A percentile compares a stretch with the other conserved stretches of the same genome.
These are phyloP conservation scores for Empis livida DNA, from an alignment of 2,888 invertebrate species.

Conservation along the genomic window DNA sequence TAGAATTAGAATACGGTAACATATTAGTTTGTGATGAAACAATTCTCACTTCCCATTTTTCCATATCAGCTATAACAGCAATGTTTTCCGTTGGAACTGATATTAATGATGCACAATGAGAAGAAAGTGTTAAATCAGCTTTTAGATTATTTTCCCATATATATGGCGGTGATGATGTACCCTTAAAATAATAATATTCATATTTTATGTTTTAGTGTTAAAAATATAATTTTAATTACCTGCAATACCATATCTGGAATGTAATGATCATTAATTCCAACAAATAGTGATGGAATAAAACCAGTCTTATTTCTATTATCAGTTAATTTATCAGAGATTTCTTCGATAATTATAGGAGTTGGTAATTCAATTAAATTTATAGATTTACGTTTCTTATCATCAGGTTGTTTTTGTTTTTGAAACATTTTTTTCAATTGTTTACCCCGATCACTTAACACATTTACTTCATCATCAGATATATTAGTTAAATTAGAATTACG, in stretches of 20 bases:
- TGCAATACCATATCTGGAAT: constrained; percentile 66
- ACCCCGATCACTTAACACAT: neutral
- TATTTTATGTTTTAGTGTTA: neutral
- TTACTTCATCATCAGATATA: neutral
- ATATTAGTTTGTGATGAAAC: constrained; percentile 38
- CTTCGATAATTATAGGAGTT: constrained; percentile 36
- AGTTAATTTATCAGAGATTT: constrained; percentile 23
- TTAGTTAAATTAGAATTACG: constrained; percentile 3
- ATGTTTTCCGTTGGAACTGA: constrained; percentile 64
- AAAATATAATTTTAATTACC: constrained; percentile 36
- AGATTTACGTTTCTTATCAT: constrained; percentile 16
- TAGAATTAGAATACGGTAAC: constrained; percentile 35
- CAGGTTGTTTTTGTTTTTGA: constrained; percentile 9
- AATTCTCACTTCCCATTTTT: constrained; percentile 57
- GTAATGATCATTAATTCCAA: constrained; percentile 51
- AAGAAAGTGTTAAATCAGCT: constrained; percentile 39
- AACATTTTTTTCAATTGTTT: constrained; percentile 9
- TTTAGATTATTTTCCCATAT: constrained; percentile 45
- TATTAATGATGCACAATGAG: constrained; percentile 45
- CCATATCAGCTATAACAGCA: constrained; percentile 68
- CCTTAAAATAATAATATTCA: constrained; percentile 28
- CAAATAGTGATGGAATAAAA: constrained; percentile 47
- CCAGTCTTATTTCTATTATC: constrained; percentile 31
- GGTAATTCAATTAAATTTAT: constrained; percentile 27
- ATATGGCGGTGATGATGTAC: constrained; percentile 42